Base-by-base conservation (phyloP, 2,888 invertebrate genomes). In the Amiota communis region DNA sequence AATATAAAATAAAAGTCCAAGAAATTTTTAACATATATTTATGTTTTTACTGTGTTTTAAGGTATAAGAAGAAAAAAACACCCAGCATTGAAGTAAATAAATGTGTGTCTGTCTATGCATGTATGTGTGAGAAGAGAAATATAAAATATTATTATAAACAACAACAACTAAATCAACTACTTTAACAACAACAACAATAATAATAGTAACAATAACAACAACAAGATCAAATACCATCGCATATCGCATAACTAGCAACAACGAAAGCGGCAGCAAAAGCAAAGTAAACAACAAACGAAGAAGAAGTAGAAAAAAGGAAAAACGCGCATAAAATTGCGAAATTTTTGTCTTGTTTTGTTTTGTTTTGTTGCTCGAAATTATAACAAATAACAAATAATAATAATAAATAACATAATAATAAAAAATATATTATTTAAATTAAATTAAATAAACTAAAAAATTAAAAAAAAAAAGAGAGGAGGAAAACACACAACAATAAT, bases 241-340 rank as follows among this genome's bases (percentile, higher is more conserved):
- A n/a, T n/a, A n/a, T n/a, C 15, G 10, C 1, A 57, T 17, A n/a
- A 57, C 1, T 15, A 67, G 51, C 51, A 49, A 68, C 53, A 68
- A 53, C 17, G 15, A 59, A 15, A 59, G 59, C 20, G 15, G 59
- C 59, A 17, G 11, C 59, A 17, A 59, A 15, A 20, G 11, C 15
- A 57, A 65, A 53, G 67, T 68, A 68, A 68, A 68, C 67, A 68
- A 23, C 23, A 3, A 68, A 67, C 12, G n/a, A 36, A 12, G n/a
- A 23, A 63, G 17, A 12, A 15, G n/a, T 13, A 63, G 10, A 36
- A 1, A 20, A 51, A 23, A 68, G 20, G 10, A 8, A 68, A 51
- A 53, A 23, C 3, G 59, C 59, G 59, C 59, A 11, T 11, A 59
- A 17, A 59, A 59, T 59, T 59, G 59, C 20, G 59, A 59, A 59